Conservation (phyloP, 2,113 vertebrate genomes). For the Sturnira hondurensis region DNA sequence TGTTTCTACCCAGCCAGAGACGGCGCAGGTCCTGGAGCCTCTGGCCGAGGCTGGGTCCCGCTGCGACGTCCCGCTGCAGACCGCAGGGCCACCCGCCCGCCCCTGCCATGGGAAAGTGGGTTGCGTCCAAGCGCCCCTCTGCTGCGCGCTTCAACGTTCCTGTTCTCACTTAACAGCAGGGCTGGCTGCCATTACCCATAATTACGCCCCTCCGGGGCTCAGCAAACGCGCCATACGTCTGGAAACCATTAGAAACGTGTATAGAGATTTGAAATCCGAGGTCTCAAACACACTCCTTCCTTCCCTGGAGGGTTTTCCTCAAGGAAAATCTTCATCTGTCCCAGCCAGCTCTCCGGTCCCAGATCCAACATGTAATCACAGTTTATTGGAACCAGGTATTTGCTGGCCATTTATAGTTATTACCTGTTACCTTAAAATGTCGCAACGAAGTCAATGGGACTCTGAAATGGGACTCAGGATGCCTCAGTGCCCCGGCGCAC, state of each 20-base stretch:
- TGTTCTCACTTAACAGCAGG: neutral
- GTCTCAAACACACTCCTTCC: neutral
- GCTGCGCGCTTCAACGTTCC: neutral
- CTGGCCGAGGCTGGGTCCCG: neutral
- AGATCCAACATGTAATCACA: neutral
- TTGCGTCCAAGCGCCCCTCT: neutral
- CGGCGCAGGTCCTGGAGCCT: neutral
- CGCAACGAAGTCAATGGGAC: neutral
- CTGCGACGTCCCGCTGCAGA: neutral
- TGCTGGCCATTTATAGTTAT: neutral
- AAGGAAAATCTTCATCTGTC: conserved; percentile 13
- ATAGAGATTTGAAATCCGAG: conserved; percentile 10
- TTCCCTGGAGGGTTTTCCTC: neutral
- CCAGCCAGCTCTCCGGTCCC: neutral
- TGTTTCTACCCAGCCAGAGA: neutral
- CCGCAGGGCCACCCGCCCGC: neutral
- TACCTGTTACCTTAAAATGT: neutral
- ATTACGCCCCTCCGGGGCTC: neutral
- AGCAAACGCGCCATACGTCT: neutral
- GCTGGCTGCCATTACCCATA: conserved; percentile 18
- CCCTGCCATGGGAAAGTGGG: neutral
- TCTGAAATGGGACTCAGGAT: neutral
- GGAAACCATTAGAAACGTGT: conserved; percentile 50
- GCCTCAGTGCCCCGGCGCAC: neutral
- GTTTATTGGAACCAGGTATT: neutral